Evolutionary conservation across 2,888 invertebrate genomes (phyloP), one percentile per base, ranked within the genome.

Genomic region (Cotesia congregata): DNA sequence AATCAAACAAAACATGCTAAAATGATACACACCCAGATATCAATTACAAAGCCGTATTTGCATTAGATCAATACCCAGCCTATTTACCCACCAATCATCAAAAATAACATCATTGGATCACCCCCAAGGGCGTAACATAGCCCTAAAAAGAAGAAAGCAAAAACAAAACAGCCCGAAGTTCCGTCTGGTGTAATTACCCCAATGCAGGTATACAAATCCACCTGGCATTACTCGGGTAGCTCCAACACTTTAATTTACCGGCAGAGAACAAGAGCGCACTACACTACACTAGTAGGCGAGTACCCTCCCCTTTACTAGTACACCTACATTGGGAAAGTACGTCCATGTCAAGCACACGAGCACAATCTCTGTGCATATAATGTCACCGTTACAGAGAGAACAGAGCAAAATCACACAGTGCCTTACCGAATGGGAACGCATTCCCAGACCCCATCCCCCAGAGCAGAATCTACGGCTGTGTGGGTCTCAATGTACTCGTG

Each of bases 171-270:
- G 30, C 30, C 30, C 30, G 3, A 30, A 30, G 30, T 30, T 30
- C 7, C 20, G 65, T 68, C 40, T 38, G 17, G 60, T 71, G 72
- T 72, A 72, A 72, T 64, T 72, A 64, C 64, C 61, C 40, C 62
- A 64, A 72, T 72, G 72, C 72, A 64, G 64, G 39, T 38, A 74
- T 69, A 62, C 20, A 41, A 74, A 62, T 62, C 74, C 50, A 30
- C 65, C 41, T 68, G 40, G 61, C 17, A 67, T 73, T 67, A 40
- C 62, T 62, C 30, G 30, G 30, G 30, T 30, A 30, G 17, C 62
- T 40, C n/a, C 6, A 60, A 74, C 68, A 69, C 68, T 74, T 67
- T 65, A 73, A 73, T 67, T 73, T 73, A n/a, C 30, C 9, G 17
- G 50, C 30, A 12, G 38, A 50, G 50, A 50, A 50, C 50, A 50